Base-by-base conservation (phyloP, 2,888 invertebrate genomes). In the Pheosia tremula region DNA sequence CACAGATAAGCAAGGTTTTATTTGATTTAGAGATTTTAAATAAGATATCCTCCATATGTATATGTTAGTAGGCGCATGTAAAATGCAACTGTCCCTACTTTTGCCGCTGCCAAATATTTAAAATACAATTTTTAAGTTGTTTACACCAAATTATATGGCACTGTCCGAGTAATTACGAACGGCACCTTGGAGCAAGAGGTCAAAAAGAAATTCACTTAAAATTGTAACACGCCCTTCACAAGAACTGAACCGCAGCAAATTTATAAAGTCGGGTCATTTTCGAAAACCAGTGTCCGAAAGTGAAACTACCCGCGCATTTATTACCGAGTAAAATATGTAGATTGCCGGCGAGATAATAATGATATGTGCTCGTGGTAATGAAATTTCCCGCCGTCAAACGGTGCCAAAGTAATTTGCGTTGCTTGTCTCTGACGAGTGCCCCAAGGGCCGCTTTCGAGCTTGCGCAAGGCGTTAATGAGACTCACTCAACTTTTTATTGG, bases 351-450 rank as follows among this genome's bases (percentile, higher is more conserved):
- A 93, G 93, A 93, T 93, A 93, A 93, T 93, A 93, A 93, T 93
- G 93, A 93, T 93, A 93, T 93, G 93, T 93, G 93, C 93, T 91
- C 86, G 90, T 93, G 92, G 93, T 93, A 93, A 93, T 93, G 93
- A 93, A 93, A 93, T 93, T 93, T 93, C 92, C 92, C 91, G 92
- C 89, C 89, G 92, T 93, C 93, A 93, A 93, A 93, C 88, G 91
- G 91, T 93, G 93, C 91, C 93, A 93, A 91, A 93, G 93, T 93
- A 93, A 93, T 93, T 93, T 93, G 93, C 92, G 91, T 90, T 87
- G 90, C 88, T 92, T 90, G 93, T 91, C 91, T 88, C 89, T 88
- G 90, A 87, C 88, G 88, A 88, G 87, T 82, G 90, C 89, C 90
- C 85, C 86, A 89, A 91, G 93, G 92, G 93, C 91, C 92, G 88